Conservation (phyloP, 2,797 vertebrate species). For the Sphenodon punctatus region DNA sequence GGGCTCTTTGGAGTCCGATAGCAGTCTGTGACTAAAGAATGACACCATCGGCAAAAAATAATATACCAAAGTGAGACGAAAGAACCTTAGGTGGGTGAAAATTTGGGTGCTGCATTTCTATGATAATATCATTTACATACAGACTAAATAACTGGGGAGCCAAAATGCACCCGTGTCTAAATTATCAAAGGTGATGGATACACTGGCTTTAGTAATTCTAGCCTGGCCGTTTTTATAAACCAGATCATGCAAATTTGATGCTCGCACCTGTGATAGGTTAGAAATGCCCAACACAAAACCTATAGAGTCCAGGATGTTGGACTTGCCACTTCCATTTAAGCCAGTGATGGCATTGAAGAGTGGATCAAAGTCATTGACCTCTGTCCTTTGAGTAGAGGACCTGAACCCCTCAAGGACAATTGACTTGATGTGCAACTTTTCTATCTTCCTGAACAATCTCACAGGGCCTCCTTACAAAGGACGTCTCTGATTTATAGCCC, state of each 20-base stretch:
- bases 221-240: slow-evolving; percentile 96
- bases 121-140: too few relatives aligned
- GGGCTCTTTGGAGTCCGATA: too few relatives aligned
- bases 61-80: too few relatives aligned
- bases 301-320: slow-evolving; percentile 94
- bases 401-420: slow-evolving; percentile 95
- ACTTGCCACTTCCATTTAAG: slow-evolving; percentile 96
- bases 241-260: slow-evolving; percentile 91
- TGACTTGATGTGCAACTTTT: slow-evolving; percentile 91
- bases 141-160: too few relatives aligned
- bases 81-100: too few relatives aligned
- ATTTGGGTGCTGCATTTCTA: too few relatives aligned
- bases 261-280: slow-evolving; percentile 93
- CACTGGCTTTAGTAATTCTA: slow-evolving; percentile 91
- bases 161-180: too few relatives aligned
- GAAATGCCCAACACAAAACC: slow-evolving; percentile 94
- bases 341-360: slow-evolving; percentile 97
- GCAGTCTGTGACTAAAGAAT: too few relatives aligned
- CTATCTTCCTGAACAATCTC: neutral
- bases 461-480: neutral
- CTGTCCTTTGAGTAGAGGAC: slow-evolving; percentile 93
- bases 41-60: too few relatives aligned
- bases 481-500: neutral
- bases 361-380: slow-evolving; percentile 89
- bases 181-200: slow-evolving; percentile 96